A percentile compares a stretch with the other conserved stretches of the same genome.
phyloP scores from a whole-genome alignment of 2,797 vertebrate genomes.

The Aulostomus chinensis region DNA sequence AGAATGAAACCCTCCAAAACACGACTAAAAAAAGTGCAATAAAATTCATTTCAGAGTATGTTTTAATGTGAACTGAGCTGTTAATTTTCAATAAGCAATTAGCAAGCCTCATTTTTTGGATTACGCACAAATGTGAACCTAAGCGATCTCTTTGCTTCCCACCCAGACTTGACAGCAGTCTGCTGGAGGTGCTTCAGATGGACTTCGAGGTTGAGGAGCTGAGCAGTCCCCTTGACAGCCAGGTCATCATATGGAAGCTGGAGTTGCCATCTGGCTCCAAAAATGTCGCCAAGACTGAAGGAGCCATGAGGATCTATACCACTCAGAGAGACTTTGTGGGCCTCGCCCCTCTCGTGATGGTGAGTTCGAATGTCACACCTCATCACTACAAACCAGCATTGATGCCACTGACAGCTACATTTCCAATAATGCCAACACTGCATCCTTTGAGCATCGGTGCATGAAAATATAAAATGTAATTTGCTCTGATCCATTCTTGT shows the following conservation, averaged over 20 bases:
- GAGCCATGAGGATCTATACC: slow-evolving; percentile 89
- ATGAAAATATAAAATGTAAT: slow-evolving; percentile 59
- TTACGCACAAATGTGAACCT: no score
- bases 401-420: slow-evolving; percentile 23
- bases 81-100: no score
- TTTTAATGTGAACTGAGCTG: no score
- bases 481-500: slow-evolving; percentile 58
- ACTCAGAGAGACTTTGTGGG: slow-evolving; percentile 89
- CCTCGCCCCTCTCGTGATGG: slow-evolving; percentile 91
- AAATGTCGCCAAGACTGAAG: slow-evolving; percentile 77
- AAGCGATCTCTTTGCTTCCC: slow-evolving; percentile 12
- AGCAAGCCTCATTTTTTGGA: no score
- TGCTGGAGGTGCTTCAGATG: slow-evolving; percentile 90
- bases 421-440: slow-evolving; percentile 31
- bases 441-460: slow-evolving; percentile 45
- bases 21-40: neutral
- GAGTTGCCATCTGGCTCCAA: slow-evolving; percentile 81
- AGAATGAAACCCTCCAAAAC: neutral
- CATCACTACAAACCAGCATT: slow-evolving; percentile 18
- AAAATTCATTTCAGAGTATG: neutral
- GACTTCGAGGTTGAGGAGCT: slow-evolving; percentile 89
- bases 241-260: slow-evolving; percentile 92
- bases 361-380: slow-evolving; percentile 72
- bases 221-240: slow-evolving; percentile 82
- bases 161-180: slow-evolving; percentile 71